Conservation (phyloP, 2,113 vertebrate genomes). For the Puma concolor region DNA sequence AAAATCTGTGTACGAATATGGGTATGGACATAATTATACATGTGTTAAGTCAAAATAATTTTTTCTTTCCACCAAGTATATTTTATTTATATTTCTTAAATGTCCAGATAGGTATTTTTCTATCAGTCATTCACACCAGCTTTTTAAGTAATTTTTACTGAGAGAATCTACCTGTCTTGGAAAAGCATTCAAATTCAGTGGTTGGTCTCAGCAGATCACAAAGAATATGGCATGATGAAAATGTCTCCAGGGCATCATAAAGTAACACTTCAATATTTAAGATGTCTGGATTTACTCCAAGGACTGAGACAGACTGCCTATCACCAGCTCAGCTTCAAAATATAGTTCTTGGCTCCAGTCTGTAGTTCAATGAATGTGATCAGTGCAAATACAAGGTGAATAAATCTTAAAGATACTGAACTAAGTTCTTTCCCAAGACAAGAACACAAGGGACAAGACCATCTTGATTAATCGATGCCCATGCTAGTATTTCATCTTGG, state of each 20-base stretch:
- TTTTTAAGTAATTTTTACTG: slow-evolving; percentile 54
- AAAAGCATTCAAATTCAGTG: slow-evolving; percentile 29
- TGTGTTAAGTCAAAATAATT: slow-evolving; percentile 38
- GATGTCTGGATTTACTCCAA: slow-evolving; percentile 79
- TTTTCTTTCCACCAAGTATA: not conserved
- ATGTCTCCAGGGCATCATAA: slow-evolving; percentile 70
- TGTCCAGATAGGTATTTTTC: not conserved
- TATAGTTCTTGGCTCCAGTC: slow-evolving; percentile 66
- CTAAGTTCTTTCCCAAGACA: slow-evolving; percentile 74
- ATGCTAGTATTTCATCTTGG: slow-evolving; percentile 70
- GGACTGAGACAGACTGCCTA: slow-evolving; percentile 57
- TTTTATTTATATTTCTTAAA: slow-evolving; percentile 60
- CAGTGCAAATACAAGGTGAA: slow-evolving; percentile 54
- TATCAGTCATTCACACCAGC: not conserved
- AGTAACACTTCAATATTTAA: slow-evolving; percentile 75
- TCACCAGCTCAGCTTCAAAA: slow-evolving; percentile 72
- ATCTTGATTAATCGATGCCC: slow-evolving; percentile 57
- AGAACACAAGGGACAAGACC: slow-evolving; percentile 42
- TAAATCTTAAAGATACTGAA: slow-evolving; percentile 78
- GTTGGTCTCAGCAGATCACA: slow-evolving; percentile 49
- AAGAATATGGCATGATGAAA: slow-evolving; percentile 71
- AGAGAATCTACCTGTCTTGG: slow-evolving; percentile 1
- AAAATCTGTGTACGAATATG: not conserved
- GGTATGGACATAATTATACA: not conserved
- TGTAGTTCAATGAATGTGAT: slow-evolving; percentile 71